These are phyloP conservation scores for human DNA, from an alignment of 2,113 vertebrate species.

Conservation along the genomic window DNA sequence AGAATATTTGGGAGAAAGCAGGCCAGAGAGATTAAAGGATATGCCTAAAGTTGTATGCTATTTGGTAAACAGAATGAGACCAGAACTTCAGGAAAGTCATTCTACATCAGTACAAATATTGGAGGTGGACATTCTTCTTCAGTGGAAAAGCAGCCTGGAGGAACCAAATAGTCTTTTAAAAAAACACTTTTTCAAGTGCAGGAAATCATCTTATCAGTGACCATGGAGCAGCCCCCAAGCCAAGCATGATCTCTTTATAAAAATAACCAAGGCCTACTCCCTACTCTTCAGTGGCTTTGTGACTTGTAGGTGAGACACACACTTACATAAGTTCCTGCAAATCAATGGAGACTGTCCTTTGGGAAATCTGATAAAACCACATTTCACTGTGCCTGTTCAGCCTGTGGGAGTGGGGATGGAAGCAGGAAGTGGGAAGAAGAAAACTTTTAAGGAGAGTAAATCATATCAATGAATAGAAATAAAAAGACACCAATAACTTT, in stretches of 20 bases:
- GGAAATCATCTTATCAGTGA: neutral
- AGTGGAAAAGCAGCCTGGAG: neutral
- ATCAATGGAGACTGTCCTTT: neutral
- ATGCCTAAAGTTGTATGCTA: neutral
- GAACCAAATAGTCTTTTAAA: neutral
- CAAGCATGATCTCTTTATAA: neutral
- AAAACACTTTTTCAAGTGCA: neutral
- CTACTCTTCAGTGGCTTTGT: neutral
- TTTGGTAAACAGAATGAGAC: neutral
- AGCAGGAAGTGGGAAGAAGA: neutral
- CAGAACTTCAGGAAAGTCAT: neutral
- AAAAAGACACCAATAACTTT: neutral
- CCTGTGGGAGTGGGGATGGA: neutral
- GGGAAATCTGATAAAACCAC: neutral
- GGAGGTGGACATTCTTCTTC: neutral
- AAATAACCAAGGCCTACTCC: neutral
- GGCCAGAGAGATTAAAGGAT: neutral
- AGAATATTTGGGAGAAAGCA: neutral
- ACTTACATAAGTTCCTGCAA: neutral
- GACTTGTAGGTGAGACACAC: neutral
- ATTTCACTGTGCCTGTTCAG: neutral
- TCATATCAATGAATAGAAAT: neutral
- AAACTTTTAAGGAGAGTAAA: neutral
- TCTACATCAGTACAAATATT: neutral
- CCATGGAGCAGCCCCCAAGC: neutral